Base-by-base conservation (phyloP, 53 echinoderm and acorn worm genomes). In the Glandiceps talaboti region DNA sequence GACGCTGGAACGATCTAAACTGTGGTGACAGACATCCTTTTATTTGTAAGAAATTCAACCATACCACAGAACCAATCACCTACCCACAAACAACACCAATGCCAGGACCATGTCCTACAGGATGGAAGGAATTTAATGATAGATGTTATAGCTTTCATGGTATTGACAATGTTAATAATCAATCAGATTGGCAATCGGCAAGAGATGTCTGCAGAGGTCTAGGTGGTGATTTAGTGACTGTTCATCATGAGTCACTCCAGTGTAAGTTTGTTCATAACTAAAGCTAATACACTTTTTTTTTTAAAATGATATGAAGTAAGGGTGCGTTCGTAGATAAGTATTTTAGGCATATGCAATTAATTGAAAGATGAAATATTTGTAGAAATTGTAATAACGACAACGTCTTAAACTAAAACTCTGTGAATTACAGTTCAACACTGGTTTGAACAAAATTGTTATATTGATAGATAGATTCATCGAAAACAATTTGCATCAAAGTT, bases 1-100 rank as follows among this genome's bases (percentile, higher is more conserved):
- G 91, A 29, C 33, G 79, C 30, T 94, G 91, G 91, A 94, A 94
- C 73, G 94, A 94, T 77, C 85, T 85, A 33, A 91, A 94, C 86
- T 94, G 94, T 75, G 94, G 94, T 29, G 90, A 87, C 74, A 82
- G 85, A n/a, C 85, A 82, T 12, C 87, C 91, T 14, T 94, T 94
- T 86, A 94, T 94, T 84, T 94, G 94, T 84, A 87, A 90, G 84
- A 83, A 86, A 32, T 74, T 33, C 0, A 73, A 89, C 75, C 85
- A 86, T 28, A 84, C 81, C 0, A 78, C 88, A 20, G 29, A 74
- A 0, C 94, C 91, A 27, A 75, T 90, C 81, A 96, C 96, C 74
- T 74, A 90, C 73, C 81, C 88, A 12, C 88, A 87, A 1, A 81
- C 83, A 0, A 92, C 92, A 29, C 87, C 87, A 6, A 90, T 92